These are phyloP conservation scores for Toxotes jaculatrix DNA, from an alignment of 2,113 vertebrate species.

Conservation along the genomic window DNA sequence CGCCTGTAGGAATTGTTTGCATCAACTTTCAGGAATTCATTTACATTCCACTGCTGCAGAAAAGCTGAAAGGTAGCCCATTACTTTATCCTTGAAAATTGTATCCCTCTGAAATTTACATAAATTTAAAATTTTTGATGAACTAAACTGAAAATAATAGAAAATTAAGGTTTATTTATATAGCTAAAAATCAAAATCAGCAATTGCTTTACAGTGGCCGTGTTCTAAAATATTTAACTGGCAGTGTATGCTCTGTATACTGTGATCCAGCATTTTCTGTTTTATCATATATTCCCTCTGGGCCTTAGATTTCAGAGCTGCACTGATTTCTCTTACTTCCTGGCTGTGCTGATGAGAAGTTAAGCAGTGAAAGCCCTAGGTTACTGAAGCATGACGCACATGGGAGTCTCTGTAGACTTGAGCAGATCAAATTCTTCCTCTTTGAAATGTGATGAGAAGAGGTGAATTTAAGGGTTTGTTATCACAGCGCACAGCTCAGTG, in stretches of 20 bases:
- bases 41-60: neutral
- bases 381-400: slow-evolving; percentile 47
- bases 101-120: too few species aligned
- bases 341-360: slow-evolving; percentile 61
- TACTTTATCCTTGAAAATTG: too few species aligned
- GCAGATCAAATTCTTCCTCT: slow-evolving; percentile 61
- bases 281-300: neutral
- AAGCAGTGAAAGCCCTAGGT: slow-evolving; percentile 48
- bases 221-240: too few species aligned
- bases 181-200: too few species aligned
- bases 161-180: too few species aligned
- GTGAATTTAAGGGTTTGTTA: slow-evolving; percentile 44
- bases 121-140: too few species aligned
- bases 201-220: too few species aligned
- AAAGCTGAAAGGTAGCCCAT: too few species aligned
- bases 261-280: neutral
- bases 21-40: neutral
- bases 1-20: too few species aligned
- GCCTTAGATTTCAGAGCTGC: slow-evolving; percentile 37
- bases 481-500: slow-evolving; percentile 4
- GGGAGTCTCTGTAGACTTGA: slow-evolving; percentile 50
- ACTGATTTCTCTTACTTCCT: slow-evolving; percentile 37
- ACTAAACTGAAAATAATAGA: too few species aligned
- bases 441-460: slow-evolving; percentile 69
- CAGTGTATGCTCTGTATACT: neutral